Percentiles rank a stretch among this genome's conserved stretches.
These are phyloP conservation scores for Triplophysa tibetana DNA, from an alignment of 2,113 vertebrate species.

Conservation along the genomic window DNA sequence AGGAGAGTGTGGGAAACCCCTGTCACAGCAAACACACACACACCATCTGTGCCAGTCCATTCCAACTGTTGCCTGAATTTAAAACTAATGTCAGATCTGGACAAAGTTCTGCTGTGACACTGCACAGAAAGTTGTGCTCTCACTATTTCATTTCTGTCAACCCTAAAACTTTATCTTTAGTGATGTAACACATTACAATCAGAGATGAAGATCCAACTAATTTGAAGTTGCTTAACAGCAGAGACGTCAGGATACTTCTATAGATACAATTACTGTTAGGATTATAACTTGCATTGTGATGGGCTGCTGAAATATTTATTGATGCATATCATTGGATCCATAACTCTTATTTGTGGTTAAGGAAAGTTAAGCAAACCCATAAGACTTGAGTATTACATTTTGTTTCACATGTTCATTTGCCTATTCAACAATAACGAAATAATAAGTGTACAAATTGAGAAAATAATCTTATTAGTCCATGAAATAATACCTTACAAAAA, in stretches of 20 bases:
- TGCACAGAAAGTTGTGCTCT: conserved; percentile 6
- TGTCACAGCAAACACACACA: conserved; percentile 41
- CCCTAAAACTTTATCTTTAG: background rate
- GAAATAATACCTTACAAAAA: no score
- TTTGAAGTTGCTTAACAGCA: background rate
- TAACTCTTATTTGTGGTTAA: background rate
- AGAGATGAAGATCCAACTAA: background rate
- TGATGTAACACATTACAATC: background rate
- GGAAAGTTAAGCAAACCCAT: no score
- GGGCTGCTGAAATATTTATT: conserved; percentile 3
- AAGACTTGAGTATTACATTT: no score
- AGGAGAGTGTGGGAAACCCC: conserved; percentile 39
- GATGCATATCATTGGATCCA: background rate
- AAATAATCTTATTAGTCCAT: no score
- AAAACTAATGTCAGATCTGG: conserved; percentile 23
- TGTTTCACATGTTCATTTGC: no score
- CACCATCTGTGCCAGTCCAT: conserved; percentile 40
- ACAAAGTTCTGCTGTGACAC: conserved; percentile 8
- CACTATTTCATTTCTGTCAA: background rate
- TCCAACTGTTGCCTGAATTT: conserved; percentile 33
- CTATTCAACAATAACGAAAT: no score
- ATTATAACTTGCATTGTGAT: background rate
- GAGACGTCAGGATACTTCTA: background rate
- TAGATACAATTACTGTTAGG: background rate
- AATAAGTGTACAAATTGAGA: no score